Evolutionary conservation across 2,113 vertebrate species (phyloP).

Genomic region (Paracanthobrama guichenoti): DNA sequence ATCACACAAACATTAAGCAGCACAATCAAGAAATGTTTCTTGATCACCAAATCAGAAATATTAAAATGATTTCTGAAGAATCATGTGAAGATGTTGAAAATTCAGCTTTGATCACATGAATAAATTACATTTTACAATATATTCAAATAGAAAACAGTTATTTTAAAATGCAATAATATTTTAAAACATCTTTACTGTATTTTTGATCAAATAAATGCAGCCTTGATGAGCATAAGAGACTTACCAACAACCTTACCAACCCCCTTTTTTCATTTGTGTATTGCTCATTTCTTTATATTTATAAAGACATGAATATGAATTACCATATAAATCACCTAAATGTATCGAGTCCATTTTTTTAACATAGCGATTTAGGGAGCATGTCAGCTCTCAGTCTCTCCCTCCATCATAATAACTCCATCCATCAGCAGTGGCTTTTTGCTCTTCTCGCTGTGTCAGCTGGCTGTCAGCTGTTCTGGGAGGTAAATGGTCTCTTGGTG

Average conservation of each 20-base stretch:
- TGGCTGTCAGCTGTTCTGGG: constrained; percentile 42
- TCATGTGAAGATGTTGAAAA: not conserved
- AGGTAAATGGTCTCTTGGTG: constrained; percentile 37
- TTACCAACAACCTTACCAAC: not conserved
- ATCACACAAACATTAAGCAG: not conserved
- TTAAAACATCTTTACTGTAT: not conserved
- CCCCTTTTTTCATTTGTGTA: not conserved
- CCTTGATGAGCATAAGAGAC: not conserved
- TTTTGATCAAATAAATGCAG: not conserved
- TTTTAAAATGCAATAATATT: not conserved
- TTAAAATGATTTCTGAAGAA: not conserved
- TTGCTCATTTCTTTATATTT: not conserved
- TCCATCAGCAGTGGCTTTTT: constrained; percentile 24
- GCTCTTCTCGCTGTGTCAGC: constrained; percentile 27
- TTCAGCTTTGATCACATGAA: not conserved
- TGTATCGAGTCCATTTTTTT: constrained; percentile 1
- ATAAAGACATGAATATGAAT: not conserved
- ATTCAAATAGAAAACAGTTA: not conserved
- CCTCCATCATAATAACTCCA: constrained; percentile 6
- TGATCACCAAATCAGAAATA: not conserved
- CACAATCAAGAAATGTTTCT: not conserved
- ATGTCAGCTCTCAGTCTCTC: not conserved
- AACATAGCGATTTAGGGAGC: not conserved
- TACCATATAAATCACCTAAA: not conserved
- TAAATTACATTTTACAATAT: not conserved